Percentiles rank a stretch among this genome's conserved stretches.
Evolutionary conservation across 2,113 vertebrate species (phyloP).

Genomic region (Urocitellus parryii): DNA sequence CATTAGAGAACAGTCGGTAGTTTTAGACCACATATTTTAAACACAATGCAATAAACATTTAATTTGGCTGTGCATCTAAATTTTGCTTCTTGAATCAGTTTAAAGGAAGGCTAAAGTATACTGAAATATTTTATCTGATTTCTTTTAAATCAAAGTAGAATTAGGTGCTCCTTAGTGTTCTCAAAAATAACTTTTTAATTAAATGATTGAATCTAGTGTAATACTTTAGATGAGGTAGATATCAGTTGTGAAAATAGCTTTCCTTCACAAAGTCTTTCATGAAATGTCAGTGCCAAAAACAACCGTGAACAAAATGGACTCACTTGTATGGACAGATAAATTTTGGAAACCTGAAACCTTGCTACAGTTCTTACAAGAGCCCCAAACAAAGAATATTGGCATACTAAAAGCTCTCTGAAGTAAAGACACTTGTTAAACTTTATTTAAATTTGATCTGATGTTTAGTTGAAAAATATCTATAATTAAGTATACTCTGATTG

Average conservation of each 20-base stretch:
- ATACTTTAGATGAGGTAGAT: neutral
- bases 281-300: neutral
- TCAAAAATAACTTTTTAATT: conserved; percentile 52
- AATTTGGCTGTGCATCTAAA: neutral
- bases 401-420: neutral
- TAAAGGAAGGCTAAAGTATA: neutral
- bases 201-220: conserved; percentile 46
- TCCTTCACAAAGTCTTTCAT: conserved; percentile 18
- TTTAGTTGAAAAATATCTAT: neutral
- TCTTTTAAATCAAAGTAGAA: conserved; percentile 31
- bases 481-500: neutral
- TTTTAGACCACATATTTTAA: neutral
- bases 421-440: neutral
- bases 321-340: neutral
- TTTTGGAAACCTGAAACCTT: neutral
- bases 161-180: neutral
- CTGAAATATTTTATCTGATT: conserved; percentile 36
- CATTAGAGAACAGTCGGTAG: fast-evolving
- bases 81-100: neutral
- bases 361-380: neutral
- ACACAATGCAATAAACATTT: neutral
- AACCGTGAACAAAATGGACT: neutral
- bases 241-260: neutral
- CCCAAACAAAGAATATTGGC: neutral
- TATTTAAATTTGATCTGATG: conserved; percentile 12